Base-by-base conservation (phyloP, 2,797 vertebrate species). In the Melanotaenia maccullochi region DNA sequence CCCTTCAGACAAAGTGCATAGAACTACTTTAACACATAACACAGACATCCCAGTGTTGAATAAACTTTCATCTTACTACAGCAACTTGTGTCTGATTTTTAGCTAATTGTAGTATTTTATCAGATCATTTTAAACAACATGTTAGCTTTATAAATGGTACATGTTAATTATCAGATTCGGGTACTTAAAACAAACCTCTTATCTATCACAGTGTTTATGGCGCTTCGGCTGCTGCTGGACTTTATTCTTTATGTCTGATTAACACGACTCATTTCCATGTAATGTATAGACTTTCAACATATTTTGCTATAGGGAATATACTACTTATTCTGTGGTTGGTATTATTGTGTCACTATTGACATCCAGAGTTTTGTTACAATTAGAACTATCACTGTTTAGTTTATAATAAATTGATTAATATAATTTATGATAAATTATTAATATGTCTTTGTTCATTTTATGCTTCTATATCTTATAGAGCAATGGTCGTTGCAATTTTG, bases 241-340 rank as follows among this genome's bases (percentile, higher is more conserved):
- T 70, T 33, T 9, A 0, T 71, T 65, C 33, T 54, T n/a, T 35
- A 51, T 12, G n/a, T 52, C 12, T 25, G 22, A 25, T 25, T 40
- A 28, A 18, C 28, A 40, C 44, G 6, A 33, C 51, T 63, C 65
- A 64, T 58, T 44, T 72, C 16, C 54, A 38, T 68, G 12, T 62
- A 55, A 63, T 54, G 35, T 66, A 14, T 52, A 68, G 52, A 30
- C 25, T 28, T 55, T 55, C 25, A 55, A 13, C 13, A 55, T 55
- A 16, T 28, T 55, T 55, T 28, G 24, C 5, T 13, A 16, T 28
- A 20, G 6, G 13, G 9, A 28, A 25, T 16, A 14, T 30, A 14
- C 1, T 14, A 16, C 13, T 55, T 16, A 14, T 30, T 55, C 12
- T 55, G 12, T 55, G 13, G 14, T 12, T 55, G 25, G 13, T 55